phyloP scores from a whole-genome alignment of 2,113 vertebrate genomes.

The Brachyhypopomus gauderio region DNA sequence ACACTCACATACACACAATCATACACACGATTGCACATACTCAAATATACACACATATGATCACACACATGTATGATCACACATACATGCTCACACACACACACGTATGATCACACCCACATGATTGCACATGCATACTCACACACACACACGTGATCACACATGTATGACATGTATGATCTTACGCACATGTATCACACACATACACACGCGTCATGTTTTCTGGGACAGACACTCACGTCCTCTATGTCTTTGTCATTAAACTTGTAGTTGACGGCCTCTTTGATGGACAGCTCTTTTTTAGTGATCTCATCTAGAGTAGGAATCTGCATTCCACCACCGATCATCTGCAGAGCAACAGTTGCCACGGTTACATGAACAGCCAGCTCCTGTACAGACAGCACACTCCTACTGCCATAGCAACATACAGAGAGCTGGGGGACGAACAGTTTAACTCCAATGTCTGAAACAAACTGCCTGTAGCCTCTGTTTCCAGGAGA shows the following conservation, averaged over 20 bases:
- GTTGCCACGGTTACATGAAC: not conserved
- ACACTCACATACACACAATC: too few relatives aligned
- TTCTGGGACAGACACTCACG: slow-evolving; percentile 68
- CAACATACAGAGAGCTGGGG: not conserved
- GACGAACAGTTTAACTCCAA: not conserved
- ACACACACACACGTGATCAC: too few relatives aligned
- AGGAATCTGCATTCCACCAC: slow-evolving; percentile 94
- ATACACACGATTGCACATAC: too few relatives aligned
- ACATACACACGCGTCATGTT: not conserved
- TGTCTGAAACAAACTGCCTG: too few relatives aligned
- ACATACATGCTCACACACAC: too few relatives aligned
- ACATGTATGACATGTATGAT: too few relatives aligned
- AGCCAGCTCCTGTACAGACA: not conserved
- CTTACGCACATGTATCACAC: too few relatives aligned
- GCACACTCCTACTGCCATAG: not conserved
- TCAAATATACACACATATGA: not conserved
- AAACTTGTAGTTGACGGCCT: slow-evolving; percentile 97
- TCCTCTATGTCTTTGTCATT: slow-evolving; percentile 99
- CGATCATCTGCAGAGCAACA: slow-evolving; percentile 83
- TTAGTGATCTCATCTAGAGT: slow-evolving; percentile 97
- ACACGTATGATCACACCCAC: too few relatives aligned
- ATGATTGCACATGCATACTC: too few relatives aligned
- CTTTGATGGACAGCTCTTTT: slow-evolving; percentile 97
- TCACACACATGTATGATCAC: too few relatives aligned
- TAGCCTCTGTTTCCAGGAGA: too few relatives aligned